These are phyloP conservation scores for zebrafish (Danio rerio) DNA, from an alignment of 2,113 vertebrate genomes.

Conservation along the genomic window DNA sequence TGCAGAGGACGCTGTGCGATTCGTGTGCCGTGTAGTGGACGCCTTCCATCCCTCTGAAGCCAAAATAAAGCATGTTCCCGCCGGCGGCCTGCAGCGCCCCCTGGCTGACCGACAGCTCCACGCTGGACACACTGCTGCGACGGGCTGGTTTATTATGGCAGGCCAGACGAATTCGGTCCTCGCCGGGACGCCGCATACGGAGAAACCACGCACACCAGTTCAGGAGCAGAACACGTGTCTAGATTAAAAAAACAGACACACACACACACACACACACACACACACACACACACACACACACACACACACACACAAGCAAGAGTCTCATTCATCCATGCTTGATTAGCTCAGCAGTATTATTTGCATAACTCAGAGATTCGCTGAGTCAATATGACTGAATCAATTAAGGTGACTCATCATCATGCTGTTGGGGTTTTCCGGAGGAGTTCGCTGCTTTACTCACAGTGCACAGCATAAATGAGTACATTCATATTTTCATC, in stretches of 20 bases:
- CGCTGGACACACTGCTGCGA: constrained; percentile 82
- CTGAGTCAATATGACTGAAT: background rate
- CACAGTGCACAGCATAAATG: no score
- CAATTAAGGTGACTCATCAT: background rate
- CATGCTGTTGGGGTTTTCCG: background rate
- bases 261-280: background rate
- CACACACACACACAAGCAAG: background rate
- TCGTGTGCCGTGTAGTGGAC: constrained; percentile 87
- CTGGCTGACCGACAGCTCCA: constrained; percentile 82
- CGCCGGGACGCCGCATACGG: constrained; percentile 92
- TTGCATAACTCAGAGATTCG: background rate
- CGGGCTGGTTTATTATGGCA: constrained; percentile 81
- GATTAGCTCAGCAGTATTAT: background rate
- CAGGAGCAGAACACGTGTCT: constrained; percentile 91
- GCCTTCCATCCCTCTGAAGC: constrained; percentile 84
- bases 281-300: no score
- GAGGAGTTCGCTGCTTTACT: background rate
- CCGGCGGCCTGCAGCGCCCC: constrained; percentile 75
- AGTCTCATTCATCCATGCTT: background rate
- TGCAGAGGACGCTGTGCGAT: constrained; percentile 82
- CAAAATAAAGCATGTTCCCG: constrained; percentile 87
- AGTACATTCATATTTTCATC: no score
- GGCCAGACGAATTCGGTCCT: constrained; percentile 82
- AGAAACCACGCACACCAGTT: constrained; percentile 99
- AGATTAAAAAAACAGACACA: constrained; percentile 30